Evolutionary conservation across 2,888 invertebrate genomes (phyloP).

Genomic region (Tipula lateralis): DNA sequence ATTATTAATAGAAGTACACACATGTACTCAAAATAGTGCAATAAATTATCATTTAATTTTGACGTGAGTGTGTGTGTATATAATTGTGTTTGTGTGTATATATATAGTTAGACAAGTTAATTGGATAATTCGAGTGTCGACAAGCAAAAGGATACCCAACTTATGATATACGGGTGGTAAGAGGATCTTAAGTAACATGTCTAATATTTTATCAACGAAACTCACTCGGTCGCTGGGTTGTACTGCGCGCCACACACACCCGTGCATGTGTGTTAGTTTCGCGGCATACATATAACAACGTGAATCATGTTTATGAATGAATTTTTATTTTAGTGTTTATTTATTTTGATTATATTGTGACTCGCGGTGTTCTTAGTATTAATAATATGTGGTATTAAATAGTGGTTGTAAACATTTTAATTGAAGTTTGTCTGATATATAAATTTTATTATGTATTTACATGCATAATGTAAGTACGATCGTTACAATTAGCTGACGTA

Average conservation of each 20-base stretch:
- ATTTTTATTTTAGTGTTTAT: conserved; percentile 20
- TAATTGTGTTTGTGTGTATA: too few species aligned
- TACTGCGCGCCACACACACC: too few species aligned
- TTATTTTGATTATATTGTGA: conserved; percentile 24
- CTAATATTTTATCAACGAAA: background rate
- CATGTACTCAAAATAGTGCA: background rate
- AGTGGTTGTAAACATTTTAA: conserved; percentile 24
- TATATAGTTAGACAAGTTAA: background rate
- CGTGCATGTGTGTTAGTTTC: background rate
- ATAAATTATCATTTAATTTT: background rate
- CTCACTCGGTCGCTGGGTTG: background rate
- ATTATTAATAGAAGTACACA: conserved; percentile 11
- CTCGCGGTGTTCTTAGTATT: conserved; percentile 24
- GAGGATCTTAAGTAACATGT: background rate
- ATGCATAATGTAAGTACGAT: background rate
- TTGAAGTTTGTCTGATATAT: background rate
- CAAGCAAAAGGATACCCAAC: background rate
- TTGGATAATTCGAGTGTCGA: background rate
- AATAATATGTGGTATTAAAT: conserved; percentile 12
- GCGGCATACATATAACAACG: background rate
- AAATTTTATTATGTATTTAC: background rate
- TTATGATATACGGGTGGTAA: conserved; percentile 15
- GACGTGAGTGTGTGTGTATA: conserved; percentile 2
- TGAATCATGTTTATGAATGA: conserved; percentile 24
- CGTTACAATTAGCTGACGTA: background rate